phyloP scores from a whole-genome alignment of 2,113 vertebrate species.

The Oostethus manadensis region DNA sequence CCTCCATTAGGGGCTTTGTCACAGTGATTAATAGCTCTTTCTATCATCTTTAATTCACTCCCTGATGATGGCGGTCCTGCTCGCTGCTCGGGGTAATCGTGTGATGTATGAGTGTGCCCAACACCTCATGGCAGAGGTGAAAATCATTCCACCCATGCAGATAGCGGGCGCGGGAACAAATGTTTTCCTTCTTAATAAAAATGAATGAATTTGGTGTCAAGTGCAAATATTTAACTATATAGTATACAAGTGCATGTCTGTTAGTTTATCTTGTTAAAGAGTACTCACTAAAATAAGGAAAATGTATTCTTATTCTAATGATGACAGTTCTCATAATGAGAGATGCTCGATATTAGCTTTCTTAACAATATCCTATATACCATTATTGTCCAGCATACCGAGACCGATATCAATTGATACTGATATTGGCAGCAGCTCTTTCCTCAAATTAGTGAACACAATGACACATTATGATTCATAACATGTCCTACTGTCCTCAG shows the following conservation, averaged over 20 bases:
- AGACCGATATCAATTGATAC: too few relatives aligned
- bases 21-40: constrained; percentile 99
- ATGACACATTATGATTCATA: too few relatives aligned
- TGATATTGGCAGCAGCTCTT: too few relatives aligned
- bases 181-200: constrained; percentile 96
- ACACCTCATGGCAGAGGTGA: constrained; percentile 99
- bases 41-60: constrained; percentile 99
- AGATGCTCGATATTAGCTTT: too few relatives aligned
- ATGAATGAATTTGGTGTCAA: constrained; percentile 90
- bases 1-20: constrained; percentile 99
- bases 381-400: too few relatives aligned
- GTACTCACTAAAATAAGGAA: background rate
- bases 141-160: constrained; percentile 98
- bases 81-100: constrained; percentile 94
- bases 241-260: constrained; percentile 6
- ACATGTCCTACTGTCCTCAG: too few relatives aligned
- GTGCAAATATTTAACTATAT: constrained; percentile 43
- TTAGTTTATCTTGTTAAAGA: constrained; percentile 17
- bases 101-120: constrained; percentile 97
- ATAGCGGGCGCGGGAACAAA: constrained; percentile 87
- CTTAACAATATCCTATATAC: too few relatives aligned
- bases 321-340: too few relatives aligned
- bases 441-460: too few relatives aligned
- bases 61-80: constrained; percentile 98
- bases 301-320: too few relatives aligned